phyloP scores from a whole-genome alignment of 2,113 vertebrate genomes.

The Electrona antarctica region DNA sequence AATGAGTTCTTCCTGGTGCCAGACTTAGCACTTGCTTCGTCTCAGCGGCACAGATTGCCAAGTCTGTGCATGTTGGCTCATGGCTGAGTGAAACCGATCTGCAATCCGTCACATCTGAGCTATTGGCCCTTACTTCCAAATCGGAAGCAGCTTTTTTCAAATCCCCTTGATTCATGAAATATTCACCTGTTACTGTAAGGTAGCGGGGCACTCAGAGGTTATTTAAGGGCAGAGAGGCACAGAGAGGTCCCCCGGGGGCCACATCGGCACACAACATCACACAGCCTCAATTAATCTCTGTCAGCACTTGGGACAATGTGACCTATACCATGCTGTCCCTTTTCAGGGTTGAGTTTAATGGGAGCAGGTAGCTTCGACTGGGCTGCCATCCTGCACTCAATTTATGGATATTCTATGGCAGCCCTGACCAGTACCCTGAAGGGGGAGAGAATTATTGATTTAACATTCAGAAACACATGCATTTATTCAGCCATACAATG shows the following conservation, averaged over 20 bases:
- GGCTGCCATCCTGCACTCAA: slow-evolving; percentile 52
- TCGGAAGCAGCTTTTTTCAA: slow-evolving; percentile 34
- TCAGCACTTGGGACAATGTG: slow-evolving; percentile 62
- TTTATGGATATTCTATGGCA: slow-evolving; percentile 64
- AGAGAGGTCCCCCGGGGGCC: slow-evolving; percentile 21
- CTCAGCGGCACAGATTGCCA: slow-evolving; percentile 18
- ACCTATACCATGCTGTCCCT: slow-evolving; percentile 60
- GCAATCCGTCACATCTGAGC: slow-evolving; percentile 27
- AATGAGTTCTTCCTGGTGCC: slow-evolving; percentile 10
- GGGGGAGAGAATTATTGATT: slow-evolving; percentile 53
- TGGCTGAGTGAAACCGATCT: slow-evolving; percentile 28
- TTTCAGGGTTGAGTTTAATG: slow-evolving; percentile 56
- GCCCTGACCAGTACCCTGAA: slow-evolving; percentile 22
- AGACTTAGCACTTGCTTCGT: slow-evolving; percentile 6
- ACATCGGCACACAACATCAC: slow-evolving; percentile 34
- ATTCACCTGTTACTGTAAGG: slow-evolving; percentile 65
- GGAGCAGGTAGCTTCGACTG: slow-evolving; percentile 56
- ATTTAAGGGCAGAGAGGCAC: slow-evolving; percentile 40
- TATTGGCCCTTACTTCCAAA: slow-evolving; percentile 37
- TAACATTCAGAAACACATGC: slow-evolving; percentile 38
- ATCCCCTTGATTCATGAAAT: slow-evolving; percentile 64
- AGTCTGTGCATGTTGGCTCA: slow-evolving; percentile 6
- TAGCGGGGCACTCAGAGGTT: slow-evolving; percentile 42
- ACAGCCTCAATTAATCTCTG: slow-evolving; percentile 67
- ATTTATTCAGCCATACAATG: slow-evolving; percentile 50